Conservation (phyloP, 2,888 invertebrate genomes). For the Andrena haemorrhoa region DNA sequence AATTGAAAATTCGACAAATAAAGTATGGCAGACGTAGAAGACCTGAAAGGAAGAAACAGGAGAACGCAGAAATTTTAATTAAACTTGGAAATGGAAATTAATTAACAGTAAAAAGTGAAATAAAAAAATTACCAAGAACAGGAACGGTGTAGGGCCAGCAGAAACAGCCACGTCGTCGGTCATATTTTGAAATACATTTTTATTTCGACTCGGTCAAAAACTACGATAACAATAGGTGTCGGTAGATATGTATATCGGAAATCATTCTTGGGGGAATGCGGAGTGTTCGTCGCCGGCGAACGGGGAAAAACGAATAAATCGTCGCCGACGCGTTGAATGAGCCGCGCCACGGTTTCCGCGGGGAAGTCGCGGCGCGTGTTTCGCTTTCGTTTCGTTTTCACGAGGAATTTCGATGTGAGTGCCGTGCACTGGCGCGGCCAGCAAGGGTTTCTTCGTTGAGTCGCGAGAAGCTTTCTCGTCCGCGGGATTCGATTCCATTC, state of each 20-base stretch:
- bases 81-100: background rate
- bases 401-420: constrained; percentile 69
- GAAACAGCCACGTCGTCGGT: constrained; percentile 28
- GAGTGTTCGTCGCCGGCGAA: constrained; percentile 61
- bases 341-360: constrained; percentile 31
- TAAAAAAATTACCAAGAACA: background rate
- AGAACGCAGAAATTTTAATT: background rate
- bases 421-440: constrained; percentile 40
- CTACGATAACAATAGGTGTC: constrained; percentile 83
- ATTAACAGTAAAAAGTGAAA: background rate
- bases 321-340: constrained; percentile 47
- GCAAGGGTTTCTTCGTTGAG: constrained; percentile 44
- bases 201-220: constrained; percentile 84
- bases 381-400: constrained; percentile 28
- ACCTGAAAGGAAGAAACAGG: background rate
- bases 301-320: constrained; percentile 60
- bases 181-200: constrained; percentile 83
- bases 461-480: constrained; percentile 44
- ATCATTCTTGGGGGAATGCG: constrained; percentile 70
- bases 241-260: constrained; percentile 84
- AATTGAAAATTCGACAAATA: background rate
- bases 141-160: constrained; percentile 19
- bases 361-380: constrained; percentile 8
- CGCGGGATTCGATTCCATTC: constrained; percentile 50
- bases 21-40: background rate